Conservation (phyloP, 2,888 invertebrate species). For the Stratiomys singularior region DNA sequence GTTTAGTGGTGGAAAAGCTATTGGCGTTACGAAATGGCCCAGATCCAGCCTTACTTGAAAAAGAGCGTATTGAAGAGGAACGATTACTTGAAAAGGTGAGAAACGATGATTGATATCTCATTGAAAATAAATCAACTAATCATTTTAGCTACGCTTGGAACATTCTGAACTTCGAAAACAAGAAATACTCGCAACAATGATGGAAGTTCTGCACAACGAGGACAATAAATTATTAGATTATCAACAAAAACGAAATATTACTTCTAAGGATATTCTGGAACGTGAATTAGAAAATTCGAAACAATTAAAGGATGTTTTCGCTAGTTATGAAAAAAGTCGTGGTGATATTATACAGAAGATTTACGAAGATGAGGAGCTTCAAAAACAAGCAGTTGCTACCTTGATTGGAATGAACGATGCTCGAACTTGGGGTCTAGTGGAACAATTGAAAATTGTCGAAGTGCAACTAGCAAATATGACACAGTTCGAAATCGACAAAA, state of each 20-base stretch:
- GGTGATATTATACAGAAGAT: slow-evolving; percentile 71
- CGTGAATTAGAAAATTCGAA: slow-evolving; percentile 73
- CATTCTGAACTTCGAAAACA: slow-evolving; percentile 70
- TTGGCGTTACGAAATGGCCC: slow-evolving; percentile 70
- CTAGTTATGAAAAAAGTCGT: slow-evolving; percentile 72
- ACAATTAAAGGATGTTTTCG: slow-evolving; percentile 71
- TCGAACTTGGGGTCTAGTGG: slow-evolving; percentile 78
- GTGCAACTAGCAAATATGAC: slow-evolving; percentile 77
- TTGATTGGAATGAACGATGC: slow-evolving; percentile 79
- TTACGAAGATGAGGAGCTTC: slow-evolving; percentile 75
- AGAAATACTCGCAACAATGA: slow-evolving; percentile 78
- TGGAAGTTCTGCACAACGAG: slow-evolving; percentile 75
- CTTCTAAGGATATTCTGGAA: slow-evolving; percentile 72
- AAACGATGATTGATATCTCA: no score
- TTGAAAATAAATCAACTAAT: background rate
- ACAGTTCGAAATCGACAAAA: slow-evolving; percentile 77
- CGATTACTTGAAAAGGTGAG: slow-evolving; percentile 69
- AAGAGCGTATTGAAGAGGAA: slow-evolving; percentile 75
- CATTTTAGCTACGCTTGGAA: slow-evolving; percentile 60
- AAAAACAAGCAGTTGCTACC: slow-evolving; percentile 77
- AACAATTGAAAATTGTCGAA: slow-evolving; percentile 79
- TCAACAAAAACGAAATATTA: slow-evolving; percentile 69
- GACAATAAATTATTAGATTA: slow-evolving; percentile 72
- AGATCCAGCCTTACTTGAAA: slow-evolving; percentile 73
- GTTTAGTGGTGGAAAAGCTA: slow-evolving; percentile 74